Evolutionary conservation across 37 sponge, comb jelly and placozoan genomes (phyloP).

Genomic region (Lycopodina hypogea): DNA sequence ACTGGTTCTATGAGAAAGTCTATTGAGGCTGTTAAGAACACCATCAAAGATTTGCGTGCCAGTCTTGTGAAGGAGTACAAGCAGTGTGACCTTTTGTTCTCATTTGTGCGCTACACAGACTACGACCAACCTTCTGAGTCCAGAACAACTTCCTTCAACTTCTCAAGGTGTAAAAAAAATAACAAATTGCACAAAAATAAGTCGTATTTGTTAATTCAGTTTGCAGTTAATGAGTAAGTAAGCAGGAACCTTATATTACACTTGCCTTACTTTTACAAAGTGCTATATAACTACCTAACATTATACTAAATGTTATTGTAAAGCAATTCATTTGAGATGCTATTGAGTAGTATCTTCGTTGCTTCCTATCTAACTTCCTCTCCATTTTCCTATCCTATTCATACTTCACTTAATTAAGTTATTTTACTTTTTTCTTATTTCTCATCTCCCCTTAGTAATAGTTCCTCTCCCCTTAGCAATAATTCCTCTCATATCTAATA

Average conservation of each 20-base stretch:
- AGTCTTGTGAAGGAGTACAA: constrained; percentile 39
- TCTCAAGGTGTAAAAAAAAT: constrained; percentile 59
- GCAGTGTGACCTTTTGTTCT: constrained; percentile 65
- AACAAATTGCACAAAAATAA: background rate
- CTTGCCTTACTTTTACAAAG: background rate
- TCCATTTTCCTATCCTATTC: no score
- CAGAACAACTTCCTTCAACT: constrained; percentile 56
- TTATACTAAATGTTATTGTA: no score
- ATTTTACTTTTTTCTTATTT: no score
- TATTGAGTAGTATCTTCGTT: no score
- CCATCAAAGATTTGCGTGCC: constrained; percentile 50
- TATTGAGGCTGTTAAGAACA: constrained; percentile 72
- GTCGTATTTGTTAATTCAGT: background rate
- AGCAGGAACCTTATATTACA: background rate
- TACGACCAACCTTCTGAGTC: constrained; percentile 54
- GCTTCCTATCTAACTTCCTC: no score
- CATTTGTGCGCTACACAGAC: constrained; percentile 83
- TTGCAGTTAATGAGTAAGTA: background rate
- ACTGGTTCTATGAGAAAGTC: constrained; percentile 63
- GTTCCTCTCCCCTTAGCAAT: no score
- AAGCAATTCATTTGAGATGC: no score
- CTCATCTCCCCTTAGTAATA: no score
- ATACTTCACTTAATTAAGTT: no score
- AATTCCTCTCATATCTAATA: no score
- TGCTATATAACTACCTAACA: no score